A percentile compares a stretch with the other conserved stretches of the same genome.
These are phyloP conservation scores for Regulus satrapa DNA, from an alignment of 2,113 vertebrate genomes.

Conservation along the genomic window DNA sequence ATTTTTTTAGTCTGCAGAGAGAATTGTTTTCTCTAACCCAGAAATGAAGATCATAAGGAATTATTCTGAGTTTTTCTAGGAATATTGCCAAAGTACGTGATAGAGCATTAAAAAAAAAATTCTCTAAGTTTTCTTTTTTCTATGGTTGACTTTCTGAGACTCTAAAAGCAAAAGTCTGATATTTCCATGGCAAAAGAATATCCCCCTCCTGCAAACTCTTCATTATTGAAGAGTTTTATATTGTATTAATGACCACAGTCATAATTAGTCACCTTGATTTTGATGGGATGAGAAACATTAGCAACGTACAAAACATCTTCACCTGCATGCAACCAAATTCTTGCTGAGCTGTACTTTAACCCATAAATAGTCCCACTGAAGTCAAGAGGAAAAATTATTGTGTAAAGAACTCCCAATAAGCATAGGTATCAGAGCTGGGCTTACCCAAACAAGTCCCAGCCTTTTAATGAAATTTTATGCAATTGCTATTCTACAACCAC, in stretches of 20 bases:
- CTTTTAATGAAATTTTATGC: conserved; percentile 2
- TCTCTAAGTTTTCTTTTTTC: neutral
- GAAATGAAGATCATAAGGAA: conserved; percentile 22
- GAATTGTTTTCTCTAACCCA: neutral
- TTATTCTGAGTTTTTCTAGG: neutral
- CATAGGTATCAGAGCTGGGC: neutral
- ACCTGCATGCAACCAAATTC: neutral
- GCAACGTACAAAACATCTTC: neutral
- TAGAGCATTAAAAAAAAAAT: neutral
- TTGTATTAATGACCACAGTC: too few relatives aligned
- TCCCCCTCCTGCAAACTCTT: neutral
- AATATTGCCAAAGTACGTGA: neutral
- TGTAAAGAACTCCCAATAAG: neutral
- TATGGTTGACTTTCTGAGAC: neutral
- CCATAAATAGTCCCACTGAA: neutral
- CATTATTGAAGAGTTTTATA: too few relatives aligned
- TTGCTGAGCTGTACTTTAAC: neutral
- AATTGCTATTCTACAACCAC: neutral
- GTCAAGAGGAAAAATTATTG: neutral
- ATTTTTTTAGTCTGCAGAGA: conserved; percentile 23
- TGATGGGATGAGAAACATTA: neutral
- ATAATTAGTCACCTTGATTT: neutral
- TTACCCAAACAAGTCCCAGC: neutral
- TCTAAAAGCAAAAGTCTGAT: neutral
- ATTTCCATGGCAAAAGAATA: neutral